Percentiles rank a stretch among this genome's conserved stretches.
phyloP scores from a whole-genome alignment of 2,797 vertebrate genomes.

The Euthynnus affinis region DNA sequence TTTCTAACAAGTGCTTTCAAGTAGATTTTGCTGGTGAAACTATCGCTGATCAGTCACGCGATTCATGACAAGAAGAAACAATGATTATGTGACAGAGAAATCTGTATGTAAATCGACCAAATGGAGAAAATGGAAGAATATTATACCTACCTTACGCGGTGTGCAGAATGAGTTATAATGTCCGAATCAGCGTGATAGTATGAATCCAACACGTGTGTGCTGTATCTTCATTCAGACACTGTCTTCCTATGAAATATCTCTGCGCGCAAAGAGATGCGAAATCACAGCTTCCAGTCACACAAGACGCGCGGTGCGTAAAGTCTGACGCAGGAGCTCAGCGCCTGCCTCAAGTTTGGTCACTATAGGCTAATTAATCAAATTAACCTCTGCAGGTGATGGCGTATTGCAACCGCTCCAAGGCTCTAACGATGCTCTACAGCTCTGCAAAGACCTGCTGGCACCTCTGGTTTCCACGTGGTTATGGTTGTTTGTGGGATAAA shows the following conservation, averaged over 20 bases:
- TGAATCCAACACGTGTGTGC: slow-evolving; percentile 39
- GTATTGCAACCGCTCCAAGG: background rate
- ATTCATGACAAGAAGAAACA: background rate
- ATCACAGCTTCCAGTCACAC: slow-evolving; percentile 59
- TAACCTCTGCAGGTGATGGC: background rate
- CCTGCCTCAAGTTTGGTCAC: slow-evolving; percentile 53
- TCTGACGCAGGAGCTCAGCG: slow-evolving; percentile 78
- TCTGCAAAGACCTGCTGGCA: slow-evolving; percentile 1
- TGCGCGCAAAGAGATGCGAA: slow-evolving; percentile 64
- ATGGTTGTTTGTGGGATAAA: slow-evolving; percentile 57
- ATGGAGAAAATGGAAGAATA: background rate
- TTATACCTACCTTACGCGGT: slow-evolving; percentile 57
- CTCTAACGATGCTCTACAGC: slow-evolving; percentile 4
- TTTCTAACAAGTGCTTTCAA: background rate
- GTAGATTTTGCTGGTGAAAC: background rate
- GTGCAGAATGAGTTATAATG: background rate
- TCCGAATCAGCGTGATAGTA: background rate
- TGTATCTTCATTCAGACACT: slow-evolving; percentile 64
- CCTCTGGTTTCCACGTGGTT: slow-evolving; percentile 69
- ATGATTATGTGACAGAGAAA: background rate
- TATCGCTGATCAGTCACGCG: no score
- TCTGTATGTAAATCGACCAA: background rate
- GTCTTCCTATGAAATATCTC: slow-evolving; percentile 70
- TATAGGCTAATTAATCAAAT: background rate
- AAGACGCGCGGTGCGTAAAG: slow-evolving; percentile 74